Percentiles rank a stretch among this genome's conserved stretches.
Conservation (phyloP, 2,797 vertebrate species). For the Eulemur coronatus region DNA sequence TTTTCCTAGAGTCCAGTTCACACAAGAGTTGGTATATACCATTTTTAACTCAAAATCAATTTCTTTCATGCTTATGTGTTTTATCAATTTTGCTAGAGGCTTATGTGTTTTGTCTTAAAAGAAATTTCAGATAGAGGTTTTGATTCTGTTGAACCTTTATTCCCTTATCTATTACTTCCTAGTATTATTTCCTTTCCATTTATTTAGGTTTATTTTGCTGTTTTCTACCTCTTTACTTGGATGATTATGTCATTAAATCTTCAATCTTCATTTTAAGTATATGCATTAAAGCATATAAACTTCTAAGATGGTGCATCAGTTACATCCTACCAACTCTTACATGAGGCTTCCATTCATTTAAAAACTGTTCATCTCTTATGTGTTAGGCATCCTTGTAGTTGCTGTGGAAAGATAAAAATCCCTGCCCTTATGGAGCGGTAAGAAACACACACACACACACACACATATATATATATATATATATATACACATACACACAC, state of each 20-base stretch:
- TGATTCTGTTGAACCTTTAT: neutral
- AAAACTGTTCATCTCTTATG: neutral
- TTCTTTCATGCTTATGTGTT: neutral
- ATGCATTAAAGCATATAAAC: neutral
- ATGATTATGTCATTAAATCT: neutral
- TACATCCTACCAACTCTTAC: neutral
- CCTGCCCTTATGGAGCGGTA: neutral
- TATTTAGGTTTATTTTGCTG: neutral
- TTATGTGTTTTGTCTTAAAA: neutral
- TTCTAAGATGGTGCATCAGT: neutral
- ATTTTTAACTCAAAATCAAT: neutral
- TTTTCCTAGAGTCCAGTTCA: too few species aligned
- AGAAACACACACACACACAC: neutral
- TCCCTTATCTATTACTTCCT: neutral
- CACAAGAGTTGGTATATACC: neutral
- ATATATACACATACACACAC: neutral
- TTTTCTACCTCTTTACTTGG: neutral
- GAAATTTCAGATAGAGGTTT: too few species aligned
- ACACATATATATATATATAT: too few species aligned
- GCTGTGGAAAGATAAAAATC: neutral
- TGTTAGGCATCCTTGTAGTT: neutral
- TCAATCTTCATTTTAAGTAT: neutral
- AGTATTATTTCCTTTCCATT: neutral
- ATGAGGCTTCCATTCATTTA: neutral
- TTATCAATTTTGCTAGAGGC: neutral